phyloP scores from a whole-genome alignment of 2,797 vertebrate genomes.

The Acanthurus tractus region DNA sequence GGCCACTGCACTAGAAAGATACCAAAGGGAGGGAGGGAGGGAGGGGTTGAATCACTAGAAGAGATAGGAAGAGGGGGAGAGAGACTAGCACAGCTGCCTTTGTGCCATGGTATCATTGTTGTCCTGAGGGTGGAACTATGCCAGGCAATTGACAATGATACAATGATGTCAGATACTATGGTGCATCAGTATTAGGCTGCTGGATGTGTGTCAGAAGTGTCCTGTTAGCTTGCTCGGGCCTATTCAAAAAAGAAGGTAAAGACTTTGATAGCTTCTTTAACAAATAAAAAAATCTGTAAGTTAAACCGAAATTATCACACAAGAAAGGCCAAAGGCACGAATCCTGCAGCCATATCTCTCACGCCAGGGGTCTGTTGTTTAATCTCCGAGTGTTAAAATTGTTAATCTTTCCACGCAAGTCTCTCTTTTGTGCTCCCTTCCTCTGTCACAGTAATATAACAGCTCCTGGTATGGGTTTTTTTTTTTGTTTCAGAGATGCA shows the following conservation, averaged over 20 bases:
- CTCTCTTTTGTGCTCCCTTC: slow-evolving; percentile 2
- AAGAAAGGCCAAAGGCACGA: not conserved
- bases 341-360: not conserved
- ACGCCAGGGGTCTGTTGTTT: slow-evolving; percentile 10
- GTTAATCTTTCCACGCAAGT: slow-evolving; percentile 28
- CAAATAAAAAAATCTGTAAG: slow-evolving; percentile 8
- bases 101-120: slow-evolving; percentile 72
- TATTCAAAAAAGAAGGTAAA: not conserved
- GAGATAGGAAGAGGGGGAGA: slow-evolving; percentile 56
- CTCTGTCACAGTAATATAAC: slow-evolving; percentile 43
- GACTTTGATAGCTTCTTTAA: not conserved
- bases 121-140: slow-evolving; percentile 69
- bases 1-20: slow-evolving; percentile 83
- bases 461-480: slow-evolving; percentile 27
- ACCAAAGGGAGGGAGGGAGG: slow-evolving; percentile 70
- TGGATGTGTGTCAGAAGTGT: not conserved
- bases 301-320: not conserved
- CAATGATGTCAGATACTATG: slow-evolving; percentile 47
- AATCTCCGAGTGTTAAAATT: slow-evolving; percentile 4
- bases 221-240: slow-evolving; percentile 30
- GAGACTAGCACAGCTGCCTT: slow-evolving; percentile 67
- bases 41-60: slow-evolving; percentile 49
- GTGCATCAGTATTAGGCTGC: slow-evolving; percentile 18
- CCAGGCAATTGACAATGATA: slow-evolving; percentile 60
- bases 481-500: slow-evolving; percentile 69